Evolutionary conservation across 2,113 vertebrate species (phyloP), one percentile per base, ranked within the genome.

Genomic region (Uria aalge): DNA sequence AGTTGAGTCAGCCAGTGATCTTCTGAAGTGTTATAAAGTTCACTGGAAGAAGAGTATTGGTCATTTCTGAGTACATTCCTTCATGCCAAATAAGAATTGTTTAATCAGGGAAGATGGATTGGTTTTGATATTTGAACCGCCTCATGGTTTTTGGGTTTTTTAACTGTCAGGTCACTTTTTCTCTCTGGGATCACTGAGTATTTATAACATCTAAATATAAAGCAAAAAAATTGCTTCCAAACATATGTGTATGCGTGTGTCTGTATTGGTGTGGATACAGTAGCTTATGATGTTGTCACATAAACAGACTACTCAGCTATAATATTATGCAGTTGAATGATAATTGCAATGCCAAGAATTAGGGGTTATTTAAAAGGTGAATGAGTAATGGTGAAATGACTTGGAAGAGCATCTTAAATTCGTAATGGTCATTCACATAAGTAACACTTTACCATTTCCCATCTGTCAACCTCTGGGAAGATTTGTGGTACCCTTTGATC

Each of bases 401-500:
- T 95, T 77, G 96, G 84, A 92, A 96, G 90, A 97, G 14, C 57
- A 87, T 96, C 94, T 98, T 96, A 95, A 91, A 95, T 96, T 90
- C 83, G 43, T 83, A 96, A 40, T 96, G 92, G 88, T 94, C 94
- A 94, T 85, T 97, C 88, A 81, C 76, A 91, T 94, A 97, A 98
- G 97, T 97, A 97, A 82, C 66, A 80, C 59, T 94, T 91, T 74
- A 87, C 71, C 34, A 91, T 95, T 96, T 97, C 86, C 64, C 50
- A 48, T 93, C 89, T 97, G 96, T 94, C 97, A 98, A 91, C 75
- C 69, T 52, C 48, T 85, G 34, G 47, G 78, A 96, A 97, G 94
- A 98, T 97, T 97, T 97, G 94, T 94, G 95, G 48, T 96, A 90
- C 64, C 90, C 94, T 98, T 97, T 96, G 93, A 92, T 97, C 91